These are phyloP conservation scores for Thunnus maccoyii DNA, from an alignment of 2,113 vertebrate genomes.

Conservation along the genomic window DNA sequence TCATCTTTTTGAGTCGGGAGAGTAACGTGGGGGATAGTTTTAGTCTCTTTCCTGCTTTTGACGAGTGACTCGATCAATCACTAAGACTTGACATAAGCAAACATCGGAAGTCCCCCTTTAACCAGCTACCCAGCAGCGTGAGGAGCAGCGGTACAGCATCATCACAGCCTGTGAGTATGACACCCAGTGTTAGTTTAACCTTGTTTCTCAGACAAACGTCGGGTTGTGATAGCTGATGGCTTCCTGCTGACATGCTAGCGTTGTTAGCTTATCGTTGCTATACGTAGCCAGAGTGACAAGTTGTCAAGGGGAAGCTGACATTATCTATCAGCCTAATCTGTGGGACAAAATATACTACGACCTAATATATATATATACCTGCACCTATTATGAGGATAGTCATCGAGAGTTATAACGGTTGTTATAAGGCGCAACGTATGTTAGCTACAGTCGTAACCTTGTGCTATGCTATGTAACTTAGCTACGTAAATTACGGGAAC, in stretches of 20 bases:
- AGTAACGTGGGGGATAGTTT: not conserved
- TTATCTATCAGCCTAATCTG: not conserved
- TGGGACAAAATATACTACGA: too few species aligned
- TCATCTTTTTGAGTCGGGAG: not conserved
- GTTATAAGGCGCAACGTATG: not conserved
- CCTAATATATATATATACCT: too few species aligned
- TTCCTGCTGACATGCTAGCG: not conserved
- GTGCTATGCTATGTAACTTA: not conserved
- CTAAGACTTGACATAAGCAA: not conserved
- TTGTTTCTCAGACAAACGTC: rapidly evolving
- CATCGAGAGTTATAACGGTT: too few species aligned
- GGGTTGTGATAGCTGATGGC: not conserved
- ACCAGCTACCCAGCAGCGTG: not conserved
- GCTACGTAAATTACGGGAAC: not conserved
- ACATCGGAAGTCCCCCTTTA: not conserved
- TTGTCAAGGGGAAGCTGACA: conserved; percentile 1
- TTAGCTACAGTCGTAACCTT: not conserved
- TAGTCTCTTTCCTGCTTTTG: not conserved
- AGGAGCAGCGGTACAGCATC: not conserved
- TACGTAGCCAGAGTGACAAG: not conserved
- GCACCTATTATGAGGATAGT: too few species aligned
- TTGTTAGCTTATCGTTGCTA: not conserved
- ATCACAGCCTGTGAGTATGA: conserved; percentile 24
- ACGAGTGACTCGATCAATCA: not conserved
- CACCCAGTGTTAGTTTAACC: rapidly evolving